Conservation (phyloP, 2,113 vertebrate species). For the Nasalis larvatus region DNA sequence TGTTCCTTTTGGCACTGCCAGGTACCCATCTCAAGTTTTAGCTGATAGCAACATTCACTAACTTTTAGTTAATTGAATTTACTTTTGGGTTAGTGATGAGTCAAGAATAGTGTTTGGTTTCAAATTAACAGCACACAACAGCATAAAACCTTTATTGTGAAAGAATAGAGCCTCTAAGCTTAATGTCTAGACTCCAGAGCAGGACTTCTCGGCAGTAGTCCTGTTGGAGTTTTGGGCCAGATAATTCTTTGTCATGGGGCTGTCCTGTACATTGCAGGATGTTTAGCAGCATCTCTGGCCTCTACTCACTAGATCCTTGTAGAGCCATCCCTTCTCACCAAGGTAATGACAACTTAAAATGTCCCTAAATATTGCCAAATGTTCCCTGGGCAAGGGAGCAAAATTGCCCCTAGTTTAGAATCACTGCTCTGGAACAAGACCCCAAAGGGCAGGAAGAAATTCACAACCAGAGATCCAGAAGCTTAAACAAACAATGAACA, state of each 20-base stretch:
- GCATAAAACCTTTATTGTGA: not conserved
- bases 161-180: not conserved
- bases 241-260: not conserved
- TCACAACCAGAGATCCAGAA: not conserved
- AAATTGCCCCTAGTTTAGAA: not conserved
- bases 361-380: not conserved
- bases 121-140: not conserved
- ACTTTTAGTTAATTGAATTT: not conserved
- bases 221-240: not conserved
- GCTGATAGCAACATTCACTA: not conserved
- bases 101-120: not conserved
- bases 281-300: not conserved
- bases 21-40: not conserved
- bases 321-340: not conserved
- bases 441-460: not conserved
- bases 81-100: not conserved
- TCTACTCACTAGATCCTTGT: not conserved
- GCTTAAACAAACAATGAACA: not conserved
- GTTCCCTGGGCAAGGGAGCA: not conserved
- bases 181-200: not conserved
- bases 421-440: not conserved
- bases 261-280: not conserved
- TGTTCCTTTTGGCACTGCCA: not conserved
- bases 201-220: not conserved
- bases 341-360: not conserved